These are phyloP conservation scores for Festucalex cinctus DNA, from an alignment of 2,113 vertebrate species.

Conservation along the genomic window DNA sequence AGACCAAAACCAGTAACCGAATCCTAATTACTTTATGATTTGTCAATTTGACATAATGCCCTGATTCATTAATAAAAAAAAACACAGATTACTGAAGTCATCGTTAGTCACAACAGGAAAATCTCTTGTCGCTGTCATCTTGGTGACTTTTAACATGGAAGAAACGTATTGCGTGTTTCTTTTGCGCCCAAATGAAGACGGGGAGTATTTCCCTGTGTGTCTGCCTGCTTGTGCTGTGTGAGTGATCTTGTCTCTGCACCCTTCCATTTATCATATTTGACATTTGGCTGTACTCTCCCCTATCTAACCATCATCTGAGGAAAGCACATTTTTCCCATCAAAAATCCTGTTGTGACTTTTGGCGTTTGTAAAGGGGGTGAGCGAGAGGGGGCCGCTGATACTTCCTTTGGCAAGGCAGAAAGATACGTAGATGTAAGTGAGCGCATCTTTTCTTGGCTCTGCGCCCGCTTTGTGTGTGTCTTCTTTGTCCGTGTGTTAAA, in stretches of 20 bases:
- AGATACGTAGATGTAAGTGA: constrained; percentile 62
- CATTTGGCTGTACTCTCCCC: constrained; percentile 74
- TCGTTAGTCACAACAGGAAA: no score
- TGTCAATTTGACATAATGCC: no score
- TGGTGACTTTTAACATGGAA: constrained; percentile 17
- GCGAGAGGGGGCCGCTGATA: constrained; percentile 46
- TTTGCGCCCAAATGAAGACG: constrained; percentile 10
- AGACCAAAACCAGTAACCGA: no score
- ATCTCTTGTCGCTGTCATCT: no score
- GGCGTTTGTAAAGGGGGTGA: constrained; percentile 38
- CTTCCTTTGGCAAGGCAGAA: constrained; percentile 60
- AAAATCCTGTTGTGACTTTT: constrained; percentile 75
- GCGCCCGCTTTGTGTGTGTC: constrained; percentile 4
- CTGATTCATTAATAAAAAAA: no score
- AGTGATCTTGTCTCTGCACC: constrained; percentile 66
- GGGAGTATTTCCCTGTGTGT: constrained; percentile 27
- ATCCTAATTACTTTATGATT: no score
- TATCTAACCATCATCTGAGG: constrained; percentile 77
- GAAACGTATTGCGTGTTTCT: constrained; percentile 6
- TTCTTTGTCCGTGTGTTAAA: constrained; percentile 4
- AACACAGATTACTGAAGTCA: no score
- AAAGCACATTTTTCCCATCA: constrained; percentile 79
- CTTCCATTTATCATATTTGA: constrained; percentile 77
- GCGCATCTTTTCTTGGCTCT: constrained; percentile 51
- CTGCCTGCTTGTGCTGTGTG: constrained; percentile 38